Evolutionary conservation across 2,113 vertebrate genomes (phyloP).

Genomic region (Labeo rohita): DNA sequence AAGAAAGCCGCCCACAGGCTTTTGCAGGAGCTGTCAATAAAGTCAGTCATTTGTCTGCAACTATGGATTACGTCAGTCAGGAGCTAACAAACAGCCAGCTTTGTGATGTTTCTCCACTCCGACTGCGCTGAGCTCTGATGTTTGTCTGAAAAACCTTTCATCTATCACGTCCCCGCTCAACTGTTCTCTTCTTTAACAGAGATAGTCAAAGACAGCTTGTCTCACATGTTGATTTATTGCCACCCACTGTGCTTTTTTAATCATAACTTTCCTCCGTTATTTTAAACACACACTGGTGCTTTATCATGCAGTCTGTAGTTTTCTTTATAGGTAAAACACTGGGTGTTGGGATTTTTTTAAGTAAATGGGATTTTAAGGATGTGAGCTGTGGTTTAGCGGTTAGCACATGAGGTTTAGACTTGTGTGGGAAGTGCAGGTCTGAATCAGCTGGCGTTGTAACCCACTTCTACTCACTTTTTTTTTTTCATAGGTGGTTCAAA

Average conservation of each 20-base stretch:
- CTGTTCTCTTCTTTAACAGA: background rate
- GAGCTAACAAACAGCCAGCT: background rate
- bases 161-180: conserved; percentile 15
- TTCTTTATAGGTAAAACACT: background rate
- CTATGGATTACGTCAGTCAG: conserved; percentile 14
- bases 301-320: conserved; percentile 5
- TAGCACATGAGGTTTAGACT: background rate
- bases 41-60: conserved; percentile 11
- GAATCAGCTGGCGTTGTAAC: background rate
- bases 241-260: conserved; percentile 30
- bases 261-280: conserved; percentile 34
- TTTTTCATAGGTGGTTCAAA: background rate
- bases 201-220: conserved; percentile 42
- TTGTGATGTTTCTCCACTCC: conserved; percentile 24
- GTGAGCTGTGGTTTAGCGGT: background rate
- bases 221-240: conserved; percentile 44
- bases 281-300: background rate
- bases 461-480: background rate
- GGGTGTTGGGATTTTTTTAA: background rate
- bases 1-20: background rate
- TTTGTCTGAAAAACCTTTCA: conserved; percentile 18
- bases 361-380: background rate
- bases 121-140: conserved; percentile 1
- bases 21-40: conserved; percentile 1
- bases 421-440: background rate